Conservation (phyloP, 2,113 vertebrate genomes). For the Mastomys coucha region DNA sequence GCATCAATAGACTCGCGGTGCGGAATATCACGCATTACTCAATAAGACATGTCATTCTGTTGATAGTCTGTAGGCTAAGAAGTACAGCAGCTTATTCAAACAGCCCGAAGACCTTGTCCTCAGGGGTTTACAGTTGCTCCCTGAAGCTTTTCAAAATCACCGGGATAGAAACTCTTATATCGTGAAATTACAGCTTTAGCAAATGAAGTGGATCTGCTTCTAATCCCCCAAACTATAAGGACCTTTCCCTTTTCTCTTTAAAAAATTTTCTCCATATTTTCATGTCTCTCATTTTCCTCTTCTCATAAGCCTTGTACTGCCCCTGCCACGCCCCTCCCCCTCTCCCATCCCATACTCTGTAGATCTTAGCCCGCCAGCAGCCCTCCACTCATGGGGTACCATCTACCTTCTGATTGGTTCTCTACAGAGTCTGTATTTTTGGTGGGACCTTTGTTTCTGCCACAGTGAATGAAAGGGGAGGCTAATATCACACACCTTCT, state of each 20-base stretch:
- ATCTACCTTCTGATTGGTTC: slow-evolving; percentile 26
- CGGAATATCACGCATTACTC: slow-evolving; percentile 51
- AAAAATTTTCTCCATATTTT: background rate
- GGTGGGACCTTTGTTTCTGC: slow-evolving; percentile 56
- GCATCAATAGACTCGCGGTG: slow-evolving; percentile 37
- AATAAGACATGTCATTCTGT: slow-evolving; percentile 69
- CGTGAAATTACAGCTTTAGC: background rate
- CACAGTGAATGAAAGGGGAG: slow-evolving; percentile 44
- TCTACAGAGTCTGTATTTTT: slow-evolving; percentile 30
- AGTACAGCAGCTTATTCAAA: slow-evolving; percentile 53
- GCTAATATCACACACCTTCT: slow-evolving; percentile 36
- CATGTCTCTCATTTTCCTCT: slow-evolving; percentile 4
- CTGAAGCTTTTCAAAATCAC: slow-evolving; percentile 5
- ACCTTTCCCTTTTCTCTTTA: background rate
- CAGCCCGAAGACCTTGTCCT: slow-evolving; percentile 27
- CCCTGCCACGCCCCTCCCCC: background rate
- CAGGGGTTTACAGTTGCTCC: background rate
- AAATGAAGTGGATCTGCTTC: slow-evolving; percentile 28
- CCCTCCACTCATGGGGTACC: background rate
- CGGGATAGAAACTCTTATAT: background rate
- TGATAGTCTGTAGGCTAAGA: slow-evolving; percentile 61
- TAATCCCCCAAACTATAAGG: background rate
- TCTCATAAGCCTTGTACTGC: background rate
- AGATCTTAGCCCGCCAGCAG: background rate
- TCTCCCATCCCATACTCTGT: background rate